Conservation (phyloP, 2,113 vertebrate species). For the Orientallactaga bullata region DNA sequence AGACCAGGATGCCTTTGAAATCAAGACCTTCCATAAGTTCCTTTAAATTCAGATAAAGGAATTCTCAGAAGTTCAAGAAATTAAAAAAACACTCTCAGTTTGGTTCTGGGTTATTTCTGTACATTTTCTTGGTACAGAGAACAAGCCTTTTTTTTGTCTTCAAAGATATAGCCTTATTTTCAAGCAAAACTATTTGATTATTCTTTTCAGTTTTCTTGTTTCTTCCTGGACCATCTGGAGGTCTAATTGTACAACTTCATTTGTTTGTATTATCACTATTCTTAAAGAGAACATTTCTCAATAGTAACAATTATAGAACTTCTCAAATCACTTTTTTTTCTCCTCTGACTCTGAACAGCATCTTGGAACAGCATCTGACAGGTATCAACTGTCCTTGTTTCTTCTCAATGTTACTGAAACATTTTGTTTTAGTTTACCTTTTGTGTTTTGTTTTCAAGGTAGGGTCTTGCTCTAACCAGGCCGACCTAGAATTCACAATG, state of each 20-base stretch:
- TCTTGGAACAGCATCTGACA: too few species aligned
- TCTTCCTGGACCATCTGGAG: not conserved
- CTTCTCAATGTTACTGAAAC: not conserved
- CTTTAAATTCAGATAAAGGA: not conserved
- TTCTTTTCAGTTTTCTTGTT: not conserved
- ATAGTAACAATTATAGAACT: not conserved
- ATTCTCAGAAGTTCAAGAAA: not conserved
- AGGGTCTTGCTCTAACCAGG: too few species aligned
- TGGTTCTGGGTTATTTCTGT: too few species aligned
- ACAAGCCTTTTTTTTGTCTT: too few species aligned
- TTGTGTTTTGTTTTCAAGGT: too few species aligned
- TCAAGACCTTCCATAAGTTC: not conserved
- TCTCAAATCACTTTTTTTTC: not conserved
- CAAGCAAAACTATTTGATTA: not conserved
- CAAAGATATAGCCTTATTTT: not conserved
- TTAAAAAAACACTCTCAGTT: too few species aligned
- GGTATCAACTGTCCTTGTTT: not conserved
- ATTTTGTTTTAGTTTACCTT: too few species aligned
- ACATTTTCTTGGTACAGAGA: not conserved
- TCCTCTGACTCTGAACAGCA: not conserved
- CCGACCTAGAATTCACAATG: too few species aligned
- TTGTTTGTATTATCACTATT: not conserved
- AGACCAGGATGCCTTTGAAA: too few species aligned
- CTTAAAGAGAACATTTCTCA: not conserved
- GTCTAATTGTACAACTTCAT: not conserved